These are phyloP conservation scores for Campopleginae sp. DNA, from an alignment of 2,888 invertebrate species.

Conservation along the genomic window DNA sequence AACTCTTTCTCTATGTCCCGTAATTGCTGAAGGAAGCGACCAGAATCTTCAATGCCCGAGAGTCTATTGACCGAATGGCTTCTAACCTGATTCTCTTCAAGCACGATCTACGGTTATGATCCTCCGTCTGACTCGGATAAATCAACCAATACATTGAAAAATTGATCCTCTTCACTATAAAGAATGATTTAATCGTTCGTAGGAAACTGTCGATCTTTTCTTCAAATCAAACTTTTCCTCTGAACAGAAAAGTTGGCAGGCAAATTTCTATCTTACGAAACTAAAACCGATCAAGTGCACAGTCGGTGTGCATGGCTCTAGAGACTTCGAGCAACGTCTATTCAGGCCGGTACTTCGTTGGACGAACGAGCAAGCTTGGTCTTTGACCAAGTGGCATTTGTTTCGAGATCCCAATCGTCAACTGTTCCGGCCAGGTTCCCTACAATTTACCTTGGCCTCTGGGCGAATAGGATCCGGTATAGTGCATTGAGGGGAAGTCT, in stretches of 20 bases:
- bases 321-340: no score
- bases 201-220: neutral
- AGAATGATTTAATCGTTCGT: neutral
- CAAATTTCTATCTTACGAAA: no score
- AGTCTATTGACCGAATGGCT: conserved; percentile 43
- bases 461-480: no score
- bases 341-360: no score
- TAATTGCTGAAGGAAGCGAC: conserved; percentile 61
- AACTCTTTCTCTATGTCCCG: conserved; percentile 26
- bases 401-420: no score
- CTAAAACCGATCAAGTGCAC: no score
- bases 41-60: conserved; percentile 34
- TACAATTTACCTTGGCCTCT: no score
- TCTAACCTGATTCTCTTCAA: conserved; percentile 28
- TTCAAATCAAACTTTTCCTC: neutral
- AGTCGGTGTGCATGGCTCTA: no score
- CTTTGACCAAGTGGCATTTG: no score
- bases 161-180: neutral
- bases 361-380: no score
- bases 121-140: conserved; percentile 22
- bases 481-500: neutral
- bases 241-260: neutral
- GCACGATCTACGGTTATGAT: conserved; percentile 15
- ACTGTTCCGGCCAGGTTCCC: no score
- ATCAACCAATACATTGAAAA: conserved; percentile 9